Base-by-base conservation (phyloP, 2,113 vertebrate genomes). In the Carettochelys insculpta region DNA sequence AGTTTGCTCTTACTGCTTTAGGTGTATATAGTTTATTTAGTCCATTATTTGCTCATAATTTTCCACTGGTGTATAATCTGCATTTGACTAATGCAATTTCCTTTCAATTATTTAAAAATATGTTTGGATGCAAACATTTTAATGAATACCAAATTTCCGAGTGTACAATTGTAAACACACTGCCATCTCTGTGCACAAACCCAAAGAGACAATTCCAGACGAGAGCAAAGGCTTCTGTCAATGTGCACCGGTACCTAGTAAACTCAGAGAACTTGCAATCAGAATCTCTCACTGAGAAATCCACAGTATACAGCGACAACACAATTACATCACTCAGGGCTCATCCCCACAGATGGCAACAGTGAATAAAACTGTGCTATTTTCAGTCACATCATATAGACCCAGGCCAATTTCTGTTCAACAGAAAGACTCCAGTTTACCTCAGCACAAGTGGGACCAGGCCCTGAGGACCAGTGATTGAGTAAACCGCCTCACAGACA, bases 141-240 rank as follows among this genome's bases (percentile, higher is more conserved):
- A 45, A n/a, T 0, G 5, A 6, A 24, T 11, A 68, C 88, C 25
- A 22, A 68, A 19, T 22, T 81, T 45, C 71, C 71, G 29, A 27
- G 43, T 27, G 24, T 45, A 38, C 71, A 45, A 11, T 77, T 77
- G 45, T 51, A 29, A 71, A 29, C 8, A 1, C 31, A 47, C 43
- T 22, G 76, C 43, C n/a, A 45, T 31, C 5, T 1, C 43, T 0
- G 1, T 3, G 41, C 1, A n/a, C 53, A 77, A 71, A 43, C 4
- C 25, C 3, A 0, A 0, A 20, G 78, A 27, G 11, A 0, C 4
- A 58, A 27, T 51, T n/a, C 51, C 73, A 79, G 82, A 38, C 4
- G 50, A 41, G 22, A 12, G 25, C 41, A 43, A 12, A 45, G 41
- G 71, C 71, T 75, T 45, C 71, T 75, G 71, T 75, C 27, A 75